Evolutionary conservation across 2,113 vertebrate genomes (phyloP), one percentile per base, ranked within the genome.

Genomic region (Rhea pennata): DNA sequence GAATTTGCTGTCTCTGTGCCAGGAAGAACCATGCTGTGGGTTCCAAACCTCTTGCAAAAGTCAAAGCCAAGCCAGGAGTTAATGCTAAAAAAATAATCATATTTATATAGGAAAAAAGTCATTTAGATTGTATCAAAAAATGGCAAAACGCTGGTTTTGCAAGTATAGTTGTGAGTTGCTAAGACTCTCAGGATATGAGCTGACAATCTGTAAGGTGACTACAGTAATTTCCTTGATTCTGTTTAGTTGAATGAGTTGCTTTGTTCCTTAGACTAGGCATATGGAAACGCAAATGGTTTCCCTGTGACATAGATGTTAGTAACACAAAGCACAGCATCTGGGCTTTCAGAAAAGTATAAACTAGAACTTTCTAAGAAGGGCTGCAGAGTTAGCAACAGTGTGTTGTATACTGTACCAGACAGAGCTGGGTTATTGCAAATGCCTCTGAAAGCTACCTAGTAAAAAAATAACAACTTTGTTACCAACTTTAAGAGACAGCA

Each of bases 281-380:
- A 59, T 77, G 71, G 69, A 94, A 96, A 79, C 15, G 76, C 5
- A 75, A 94, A 93, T 58, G 15, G 3, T 86, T 90, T 96, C 86
- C 54, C 71, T 40, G 62, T 84, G 75, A 92, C 59, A 73, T 4
- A 61, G 67, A 59, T 91, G 74, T 71, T 48, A 90, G 81, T 92
- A 80, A 91, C 84, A 64, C 39, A 75, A 59, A 66, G 44, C 70
- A 94, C 93, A 82, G 53, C 39, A 83, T 71, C 21, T 61, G 31
- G 54, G 65, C 54, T 95, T 87, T 96, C 89, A 69, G 87, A 42
- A 93, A 95, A 93, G 67, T 53, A 70, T 61, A 82, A 96, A 44
- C 48, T 58, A 87, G 31, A 69, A 56, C 50, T 76, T 84, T 71
- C 42, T 79, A 65, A 84, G 78, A 89, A 91, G 31, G 23, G 21